Evolutionary conservation across 2,888 invertebrate genomes (phyloP).

Genomic region (Flexamia atlantica): DNA sequence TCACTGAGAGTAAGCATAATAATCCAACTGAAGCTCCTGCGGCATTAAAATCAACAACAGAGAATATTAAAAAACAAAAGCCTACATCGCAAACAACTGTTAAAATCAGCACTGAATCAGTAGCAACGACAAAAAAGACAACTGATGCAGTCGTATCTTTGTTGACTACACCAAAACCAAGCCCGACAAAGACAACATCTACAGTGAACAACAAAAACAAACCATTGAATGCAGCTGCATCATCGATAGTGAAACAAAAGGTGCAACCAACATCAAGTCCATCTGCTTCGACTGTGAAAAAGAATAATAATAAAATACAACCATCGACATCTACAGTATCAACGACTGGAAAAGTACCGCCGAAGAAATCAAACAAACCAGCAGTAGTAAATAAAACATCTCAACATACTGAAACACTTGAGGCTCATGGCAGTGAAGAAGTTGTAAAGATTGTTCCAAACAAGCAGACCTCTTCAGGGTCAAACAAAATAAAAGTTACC

Average conservation of each 20-base stretch:
- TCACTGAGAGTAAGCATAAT: background rate
- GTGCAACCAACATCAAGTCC: background rate
- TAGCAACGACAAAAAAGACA: conserved; percentile 32
- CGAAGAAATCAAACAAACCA: conserved; percentile 60
- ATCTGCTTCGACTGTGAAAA: conserved; percentile 42
- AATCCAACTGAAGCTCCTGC: background rate
- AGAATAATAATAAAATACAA: conserved; percentile 31
- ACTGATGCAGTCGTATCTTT: conserved; percentile 44
- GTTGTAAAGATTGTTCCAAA: conserved; percentile 45
- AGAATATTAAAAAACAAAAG: background rate
- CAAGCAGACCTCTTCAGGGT: conserved; percentile 20
- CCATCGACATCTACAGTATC: conserved; percentile 3
- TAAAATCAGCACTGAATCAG: background rate
- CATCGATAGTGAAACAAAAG: conserved; percentile 50
- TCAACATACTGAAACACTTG: conserved; percentile 42
- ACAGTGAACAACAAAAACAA: conserved; percentile 45
- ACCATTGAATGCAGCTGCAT: conserved; percentile 7
- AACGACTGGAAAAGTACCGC: conserved; percentile 6
- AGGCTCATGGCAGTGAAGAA: conserved; percentile 47
- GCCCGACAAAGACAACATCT: background rate
- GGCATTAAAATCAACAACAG: background rate
- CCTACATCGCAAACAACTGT: background rate
- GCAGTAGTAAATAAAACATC: conserved; percentile 7
- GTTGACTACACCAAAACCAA: conserved; percentile 45
- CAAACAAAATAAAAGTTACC: conserved; percentile 35